phyloP scores from a whole-genome alignment of 2,888 invertebrate genomes.

The Nudaria mundana region DNA sequence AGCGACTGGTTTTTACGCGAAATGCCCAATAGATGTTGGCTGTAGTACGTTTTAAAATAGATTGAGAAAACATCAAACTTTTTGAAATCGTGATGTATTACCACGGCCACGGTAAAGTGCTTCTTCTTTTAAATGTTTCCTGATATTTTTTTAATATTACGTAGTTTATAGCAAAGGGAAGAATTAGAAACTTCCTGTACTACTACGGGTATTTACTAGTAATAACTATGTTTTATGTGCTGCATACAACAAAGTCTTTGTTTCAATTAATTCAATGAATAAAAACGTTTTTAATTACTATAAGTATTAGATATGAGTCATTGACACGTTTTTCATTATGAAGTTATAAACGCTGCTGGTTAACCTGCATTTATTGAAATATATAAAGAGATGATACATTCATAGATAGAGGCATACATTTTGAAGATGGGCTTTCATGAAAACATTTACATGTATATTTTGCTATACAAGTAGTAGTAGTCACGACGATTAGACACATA shows the following conservation, averaged over 20 bases:
- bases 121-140: conserved; percentile 48
- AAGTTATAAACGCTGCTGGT: neutral
- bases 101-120: conserved; percentile 56
- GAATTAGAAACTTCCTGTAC: conserved; percentile 30
- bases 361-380: conserved; percentile 3
- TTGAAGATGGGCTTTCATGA: conserved; percentile 10
- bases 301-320: conserved; percentile 2
- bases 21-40: no score
- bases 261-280: conserved; percentile 13
- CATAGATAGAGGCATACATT: conserved; percentile 1
- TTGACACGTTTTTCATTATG: conserved; percentile 2
- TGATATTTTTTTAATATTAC: conserved; percentile 26
- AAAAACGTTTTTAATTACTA: conserved; percentile 10
- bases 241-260: conserved; percentile 18
- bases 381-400: conserved; percentile 1
- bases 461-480: no score
- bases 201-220: conserved; percentile 18
- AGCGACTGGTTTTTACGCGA: no score
- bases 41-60: no score
- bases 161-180: conserved; percentile 25
- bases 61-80: conserved; percentile 35
- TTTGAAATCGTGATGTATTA: conserved; percentile 47
- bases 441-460: conserved; percentile 20
- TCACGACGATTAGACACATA: no score
- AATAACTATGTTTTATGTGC: conserved; percentile 19